Evolutionary conservation across 2,888 invertebrate genomes (phyloP).

Genomic region (Petrolisthes manimaculis): DNA sequence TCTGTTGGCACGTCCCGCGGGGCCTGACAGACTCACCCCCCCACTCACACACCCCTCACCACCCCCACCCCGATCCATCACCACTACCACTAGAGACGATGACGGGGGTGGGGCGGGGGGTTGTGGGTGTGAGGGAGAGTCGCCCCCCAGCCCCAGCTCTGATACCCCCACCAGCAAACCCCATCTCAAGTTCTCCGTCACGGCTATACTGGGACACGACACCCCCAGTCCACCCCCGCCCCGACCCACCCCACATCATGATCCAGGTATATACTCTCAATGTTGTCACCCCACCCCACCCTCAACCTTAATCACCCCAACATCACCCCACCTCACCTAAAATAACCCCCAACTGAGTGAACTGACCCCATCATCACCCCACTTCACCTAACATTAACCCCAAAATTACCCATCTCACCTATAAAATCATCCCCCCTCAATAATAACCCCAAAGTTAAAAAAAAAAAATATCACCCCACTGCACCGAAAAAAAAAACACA

Average conservation of each 20-base stretch:
- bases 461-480: too few relatives aligned
- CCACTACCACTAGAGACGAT: too few relatives aligned
- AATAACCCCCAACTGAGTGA: background rate
- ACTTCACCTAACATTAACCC: background rate
- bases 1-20: conserved; percentile 56
- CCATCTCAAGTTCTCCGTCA: conserved; percentile 66
- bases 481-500: too few relatives aligned
- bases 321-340: background rate
- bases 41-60: conserved; percentile 43
- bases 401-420: background rate
- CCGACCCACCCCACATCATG: conserved; percentile 25
- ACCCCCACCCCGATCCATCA: conserved; percentile 35
- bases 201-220: conserved; percentile 65
- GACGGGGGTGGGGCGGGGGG: conserved; percentile 39
- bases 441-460: too few relatives aligned
- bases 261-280: conserved; percentile 35
- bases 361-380: background rate
- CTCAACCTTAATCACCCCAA: background rate
- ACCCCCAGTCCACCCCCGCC: conserved; percentile 37
- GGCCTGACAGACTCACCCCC: conserved; percentile 50
- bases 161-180: conserved; percentile 49
- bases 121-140: conserved; percentile 42
- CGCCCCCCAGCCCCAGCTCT: conserved; percentile 48
- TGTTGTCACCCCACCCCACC: background rate
- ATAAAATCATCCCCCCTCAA: background rate